A percentile compares a stretch with the other conserved stretches of the same genome.
Conservation (phyloP, 2,797 vertebrate species). For the Cottoperca gobio region DNA sequence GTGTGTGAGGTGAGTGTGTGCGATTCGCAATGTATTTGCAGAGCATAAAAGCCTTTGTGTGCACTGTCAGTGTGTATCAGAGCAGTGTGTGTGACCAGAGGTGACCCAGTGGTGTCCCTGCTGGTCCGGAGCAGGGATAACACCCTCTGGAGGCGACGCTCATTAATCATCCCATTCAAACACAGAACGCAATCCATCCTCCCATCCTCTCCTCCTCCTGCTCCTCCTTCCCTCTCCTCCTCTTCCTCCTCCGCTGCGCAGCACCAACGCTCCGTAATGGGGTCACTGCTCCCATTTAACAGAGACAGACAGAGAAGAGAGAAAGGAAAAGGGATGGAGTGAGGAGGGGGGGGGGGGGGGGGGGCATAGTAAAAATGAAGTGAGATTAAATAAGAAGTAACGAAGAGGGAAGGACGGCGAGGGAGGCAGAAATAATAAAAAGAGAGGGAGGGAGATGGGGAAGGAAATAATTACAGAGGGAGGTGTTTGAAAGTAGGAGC, state of each 20-base stretch:
- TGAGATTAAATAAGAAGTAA: slow-evolving; percentile 80
- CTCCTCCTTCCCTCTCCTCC: slow-evolving; percentile 71
- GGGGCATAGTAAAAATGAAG: slow-evolving; percentile 56
- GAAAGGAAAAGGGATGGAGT: slow-evolving; percentile 36
- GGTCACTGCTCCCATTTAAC: slow-evolving; percentile 85
- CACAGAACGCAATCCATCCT: slow-evolving; percentile 69
- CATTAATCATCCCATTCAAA: slow-evolving; percentile 84
- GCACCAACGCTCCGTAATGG: slow-evolving; percentile 74
- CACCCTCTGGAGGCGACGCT: slow-evolving; percentile 72
- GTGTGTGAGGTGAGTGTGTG: slow-evolving; percentile 39
- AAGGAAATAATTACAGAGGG: slow-evolving; percentile 77
- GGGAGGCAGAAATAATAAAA: slow-evolving; percentile 68
- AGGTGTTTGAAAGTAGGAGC: slow-evolving; percentile 69
- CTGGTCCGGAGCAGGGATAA: slow-evolving; percentile 78
- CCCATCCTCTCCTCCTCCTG: slow-evolving; percentile 72
- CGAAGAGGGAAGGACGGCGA: slow-evolving; percentile 60
- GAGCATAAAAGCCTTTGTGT: slow-evolving; percentile 28
- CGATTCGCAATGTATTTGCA: slow-evolving; percentile 39
- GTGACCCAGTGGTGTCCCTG: slow-evolving; percentile 78
- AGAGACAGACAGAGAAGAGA: slow-evolving; percentile 65
- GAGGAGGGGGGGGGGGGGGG: background rate
- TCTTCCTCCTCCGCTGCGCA: slow-evolving; percentile 57
- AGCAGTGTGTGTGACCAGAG: slow-evolving; percentile 50
- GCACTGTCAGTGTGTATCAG: slow-evolving; percentile 11
- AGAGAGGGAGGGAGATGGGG: slow-evolving; percentile 36